These are phyloP conservation scores for Zaprionus capensis DNA, from an alignment of 1,140 invertebrate species.

Conservation along the genomic window DNA sequence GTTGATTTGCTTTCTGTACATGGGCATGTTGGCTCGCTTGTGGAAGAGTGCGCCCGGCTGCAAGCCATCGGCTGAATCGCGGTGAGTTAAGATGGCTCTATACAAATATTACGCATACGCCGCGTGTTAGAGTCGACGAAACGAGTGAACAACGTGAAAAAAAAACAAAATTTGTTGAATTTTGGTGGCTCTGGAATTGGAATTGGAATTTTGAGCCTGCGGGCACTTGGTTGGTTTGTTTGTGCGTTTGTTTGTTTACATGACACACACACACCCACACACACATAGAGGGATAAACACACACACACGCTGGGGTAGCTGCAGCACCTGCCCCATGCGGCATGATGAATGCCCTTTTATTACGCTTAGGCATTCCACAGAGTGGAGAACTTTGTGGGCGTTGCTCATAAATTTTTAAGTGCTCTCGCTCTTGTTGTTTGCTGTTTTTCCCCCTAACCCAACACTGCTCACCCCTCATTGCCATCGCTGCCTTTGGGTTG, in stretches of 20 bases:
- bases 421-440: constrained; percentile 4
- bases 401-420: constrained; percentile 75
- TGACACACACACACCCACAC: background rate
- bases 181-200: constrained; percentile 20
- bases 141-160: background rate
- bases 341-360: constrained; percentile 70
- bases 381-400: constrained; percentile 39
- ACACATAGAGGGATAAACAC: constrained; percentile 15
- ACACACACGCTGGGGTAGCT: constrained; percentile 9
- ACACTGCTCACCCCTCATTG: background rate
- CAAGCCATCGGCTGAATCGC: constrained; percentile 87
- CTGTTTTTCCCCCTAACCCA: background rate
- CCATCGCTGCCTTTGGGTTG: background rate
- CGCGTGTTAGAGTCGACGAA: constrained; percentile 6
- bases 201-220: constrained; percentile 26
- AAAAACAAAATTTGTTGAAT: constrained; percentile 6
- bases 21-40: constrained; percentile 94
- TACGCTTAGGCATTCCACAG: constrained; percentile 33
- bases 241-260: constrained; percentile 24
- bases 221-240: constrained; percentile 14
- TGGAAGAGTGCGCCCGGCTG: constrained; percentile 93
- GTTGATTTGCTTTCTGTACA: constrained; percentile 95
- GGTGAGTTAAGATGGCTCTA: constrained; percentile 58
- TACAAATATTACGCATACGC: constrained; percentile 46
- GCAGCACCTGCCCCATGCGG: constrained; percentile 37